Percentiles rank a stretch among this genome's conserved stretches.
Conservation (phyloP, 2,113 vertebrate genomes). For the Tragulus kanchil region DNA sequence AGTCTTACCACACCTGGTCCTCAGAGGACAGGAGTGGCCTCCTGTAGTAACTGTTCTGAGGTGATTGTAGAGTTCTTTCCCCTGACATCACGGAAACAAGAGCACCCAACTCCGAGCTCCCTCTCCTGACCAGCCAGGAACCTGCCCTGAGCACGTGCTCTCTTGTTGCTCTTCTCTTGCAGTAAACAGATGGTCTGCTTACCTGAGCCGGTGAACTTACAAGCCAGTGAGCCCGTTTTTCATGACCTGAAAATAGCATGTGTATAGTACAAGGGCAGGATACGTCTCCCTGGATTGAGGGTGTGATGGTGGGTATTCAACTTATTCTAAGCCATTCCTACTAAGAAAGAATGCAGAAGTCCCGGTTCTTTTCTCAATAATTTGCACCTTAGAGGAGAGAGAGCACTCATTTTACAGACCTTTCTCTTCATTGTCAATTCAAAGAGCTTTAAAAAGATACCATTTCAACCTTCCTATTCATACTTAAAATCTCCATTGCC, state of each 20-base stretch:
- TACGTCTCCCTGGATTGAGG: not conserved
- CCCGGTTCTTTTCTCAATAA: not conserved
- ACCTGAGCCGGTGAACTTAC: slow-evolving; percentile 81
- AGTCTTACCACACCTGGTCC: not conserved
- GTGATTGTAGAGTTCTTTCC: not conserved
- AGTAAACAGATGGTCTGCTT: slow-evolving; percentile 85
- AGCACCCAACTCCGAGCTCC: not conserved
- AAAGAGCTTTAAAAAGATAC: not conserved
- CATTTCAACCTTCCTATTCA: slow-evolving; percentile 14
- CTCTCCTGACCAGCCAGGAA: not conserved
- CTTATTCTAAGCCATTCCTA: not conserved
- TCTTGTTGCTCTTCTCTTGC: slow-evolving; percentile 74
- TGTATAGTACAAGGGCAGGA: slow-evolving; percentile 50
- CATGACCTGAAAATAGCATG: slow-evolving; percentile 72
- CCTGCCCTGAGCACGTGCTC: not conserved
- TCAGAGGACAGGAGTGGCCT: not conserved
- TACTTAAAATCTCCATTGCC: not conserved
- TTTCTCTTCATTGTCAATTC: not conserved
- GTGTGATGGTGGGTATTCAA: not conserved
- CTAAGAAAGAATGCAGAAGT: not conserved
- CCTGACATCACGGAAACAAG: not conserved
- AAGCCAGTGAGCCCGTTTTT: slow-evolving; percentile 40
- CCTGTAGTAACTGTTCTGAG: not conserved
- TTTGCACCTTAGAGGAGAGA: not conserved
- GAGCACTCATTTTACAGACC: not conserved